Conservation (phyloP, 2,113 vertebrate genomes). For the Philantomba maxwellii region DNA sequence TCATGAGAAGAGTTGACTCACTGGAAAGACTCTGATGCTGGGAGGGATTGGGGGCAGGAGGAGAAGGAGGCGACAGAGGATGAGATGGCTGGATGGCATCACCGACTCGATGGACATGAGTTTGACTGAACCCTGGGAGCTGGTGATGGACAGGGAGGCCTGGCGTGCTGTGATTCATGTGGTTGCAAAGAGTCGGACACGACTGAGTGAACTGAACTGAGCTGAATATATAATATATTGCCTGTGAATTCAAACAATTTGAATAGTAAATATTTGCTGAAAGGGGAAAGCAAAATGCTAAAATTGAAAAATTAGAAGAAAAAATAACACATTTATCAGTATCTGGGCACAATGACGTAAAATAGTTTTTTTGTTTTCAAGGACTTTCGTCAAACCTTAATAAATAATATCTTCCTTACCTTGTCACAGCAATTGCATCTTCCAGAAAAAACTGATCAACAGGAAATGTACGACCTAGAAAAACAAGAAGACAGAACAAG, state of each 20-base stretch:
- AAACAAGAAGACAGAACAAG: conserved; percentile 38
- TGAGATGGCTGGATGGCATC: not conserved
- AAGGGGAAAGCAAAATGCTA: not conserved
- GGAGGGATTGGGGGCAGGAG: no score
- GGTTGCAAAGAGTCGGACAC: fast-evolving
- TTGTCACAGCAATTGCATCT: conserved; percentile 90
- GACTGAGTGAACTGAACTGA: not conserved
- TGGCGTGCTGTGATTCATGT: not conserved
- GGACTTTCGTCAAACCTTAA: not conserved
- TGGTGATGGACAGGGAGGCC: not conserved
- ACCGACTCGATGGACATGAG: not conserved
- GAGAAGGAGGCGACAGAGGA: no score
- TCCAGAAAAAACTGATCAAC: conserved; percentile 97
- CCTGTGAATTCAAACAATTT: not conserved
- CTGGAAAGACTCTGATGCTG: no score
- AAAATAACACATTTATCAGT: not conserved
- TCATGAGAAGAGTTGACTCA: no score
- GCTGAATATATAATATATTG: not conserved
- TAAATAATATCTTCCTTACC: conserved; percentile 75
- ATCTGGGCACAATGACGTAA: not conserved
- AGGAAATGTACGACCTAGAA: conserved; percentile 90
- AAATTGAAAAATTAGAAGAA: not conserved
- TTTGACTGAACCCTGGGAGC: fast-evolving
- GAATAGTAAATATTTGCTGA: not conserved
- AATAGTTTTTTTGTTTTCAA: not conserved